Base-by-base conservation (phyloP, 2,797 vertebrate genomes). In the Leptatherina wallacei region DNA sequence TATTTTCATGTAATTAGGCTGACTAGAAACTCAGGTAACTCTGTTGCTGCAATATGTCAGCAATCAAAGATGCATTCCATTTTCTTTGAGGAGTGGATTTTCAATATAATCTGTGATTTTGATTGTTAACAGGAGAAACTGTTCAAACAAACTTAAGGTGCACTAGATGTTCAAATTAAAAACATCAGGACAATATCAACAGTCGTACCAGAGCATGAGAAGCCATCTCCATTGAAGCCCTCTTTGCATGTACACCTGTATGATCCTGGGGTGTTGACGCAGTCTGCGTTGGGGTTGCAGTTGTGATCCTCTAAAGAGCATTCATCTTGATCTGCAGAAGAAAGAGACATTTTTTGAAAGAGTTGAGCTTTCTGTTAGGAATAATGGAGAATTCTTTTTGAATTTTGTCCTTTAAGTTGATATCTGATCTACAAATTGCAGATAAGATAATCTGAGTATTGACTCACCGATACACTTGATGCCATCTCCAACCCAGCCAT, bases 401-500 rank as follows among this genome's bases (percentile, higher is more conserved):
- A 29, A 32, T 14, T 29, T 40, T 18, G 52, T 16, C 58, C 9
- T 36, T 38, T 36, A 67, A 65, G 14, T 22, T 27, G 0, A 4
- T 35, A 38, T 44, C 3, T 22, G 7, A 29, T 14, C 30, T 0
- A 6, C 6, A 42, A n/a, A 51, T 40, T 11, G 24, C 27, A 16
- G 6, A 12, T 13, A 0, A 68, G 29, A 29, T 33, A 13, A 18
- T 56, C 65, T 1, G 3, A 44, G 40, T 0, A 36, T 10, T 6
- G 22, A 94, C 96, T 96, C 86, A 99, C 97, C 97, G 0, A 95
- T 88, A 88, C 97, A 99, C 83, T 96, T 93, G 76, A 97, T 94
- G 63, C 98, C 97, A 0, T 98, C 96, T 38, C 97, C 97, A 0
- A 94, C 84, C 97, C 97, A 99, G 69, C 97, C 97, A 0, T 95